Evolutionary conservation across 2,113 vertebrate genomes (phyloP).

Genomic region (Melanerpes formicivorus): DNA sequence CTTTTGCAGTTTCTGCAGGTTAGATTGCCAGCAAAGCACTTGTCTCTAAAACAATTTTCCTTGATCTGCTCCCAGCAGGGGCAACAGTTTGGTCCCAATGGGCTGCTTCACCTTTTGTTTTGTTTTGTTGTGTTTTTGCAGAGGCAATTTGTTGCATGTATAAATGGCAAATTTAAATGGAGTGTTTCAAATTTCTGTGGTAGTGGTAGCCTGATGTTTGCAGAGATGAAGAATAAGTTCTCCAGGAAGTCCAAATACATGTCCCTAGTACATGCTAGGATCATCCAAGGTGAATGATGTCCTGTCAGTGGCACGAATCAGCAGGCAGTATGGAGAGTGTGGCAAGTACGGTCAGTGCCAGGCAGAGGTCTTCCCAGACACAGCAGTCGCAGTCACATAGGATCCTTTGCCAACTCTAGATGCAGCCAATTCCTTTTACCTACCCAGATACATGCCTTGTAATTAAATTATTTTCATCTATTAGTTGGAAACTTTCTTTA

Average conservation of each 20-base stretch:
- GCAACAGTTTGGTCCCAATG: neutral
- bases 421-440: neutral
- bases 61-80: neutral
- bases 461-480: neutral
- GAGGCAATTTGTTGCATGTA: rapidly evolving
- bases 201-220: neutral
- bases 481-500: neutral
- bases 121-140: neutral
- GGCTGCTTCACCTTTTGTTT: neutral
- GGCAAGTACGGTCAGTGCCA: neutral
- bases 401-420: rapidly evolving
- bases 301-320: neutral
- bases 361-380: neutral
- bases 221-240: neutral
- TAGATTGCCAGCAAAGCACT: neutral
- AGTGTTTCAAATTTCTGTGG: neutral
- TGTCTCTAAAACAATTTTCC: neutral
- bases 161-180: neutral
- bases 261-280: neutral
- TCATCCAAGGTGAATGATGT: neutral
- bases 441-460: neutral
- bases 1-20: neutral
- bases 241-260: neutral
- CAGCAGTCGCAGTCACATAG: rapidly evolving
- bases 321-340: neutral